Evolutionary conservation across 92 coral and sea anemone genomes (phyloP).

Genomic region (Phenganax stokvisi): DNA sequence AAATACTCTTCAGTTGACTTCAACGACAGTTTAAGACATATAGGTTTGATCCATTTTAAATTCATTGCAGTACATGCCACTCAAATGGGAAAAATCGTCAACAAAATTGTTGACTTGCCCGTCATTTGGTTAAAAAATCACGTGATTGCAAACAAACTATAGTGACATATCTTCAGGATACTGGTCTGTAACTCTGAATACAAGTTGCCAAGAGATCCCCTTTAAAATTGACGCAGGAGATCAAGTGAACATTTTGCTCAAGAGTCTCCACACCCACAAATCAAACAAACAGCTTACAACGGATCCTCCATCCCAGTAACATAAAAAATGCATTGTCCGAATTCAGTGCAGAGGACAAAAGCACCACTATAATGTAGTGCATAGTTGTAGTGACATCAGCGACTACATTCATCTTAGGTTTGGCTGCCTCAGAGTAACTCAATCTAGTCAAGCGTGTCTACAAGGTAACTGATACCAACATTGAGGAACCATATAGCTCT

Average conservation of each 20-base stretch:
- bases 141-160: too few species aligned
- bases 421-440: neutral
- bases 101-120: too few species aligned
- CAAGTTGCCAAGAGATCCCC: conserved; percentile 18
- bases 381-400: neutral
- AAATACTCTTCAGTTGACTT: too few species aligned
- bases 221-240: conserved; percentile 19
- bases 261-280: conserved; percentile 19
- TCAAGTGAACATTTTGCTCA: conserved; percentile 30
- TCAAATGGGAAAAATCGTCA: too few species aligned
- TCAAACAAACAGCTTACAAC: conserved; percentile 17
- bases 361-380: neutral
- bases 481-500: too few species aligned
- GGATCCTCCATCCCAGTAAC: conserved; percentile 20
- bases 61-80: too few species aligned
- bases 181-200: conserved; percentile 23
- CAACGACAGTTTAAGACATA: too few species aligned
- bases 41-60: too few species aligned
- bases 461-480: conserved; percentile 11
- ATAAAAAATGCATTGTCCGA: conserved; percentile 22
- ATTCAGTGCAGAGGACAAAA: neutral
- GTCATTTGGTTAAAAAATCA: too few species aligned
- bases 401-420: neutral
- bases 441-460: conserved; percentile 5
- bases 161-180: conserved; percentile 19